Conservation (phyloP, 2,113 vertebrate species). For the Chloropsis hardwickii region DNA sequence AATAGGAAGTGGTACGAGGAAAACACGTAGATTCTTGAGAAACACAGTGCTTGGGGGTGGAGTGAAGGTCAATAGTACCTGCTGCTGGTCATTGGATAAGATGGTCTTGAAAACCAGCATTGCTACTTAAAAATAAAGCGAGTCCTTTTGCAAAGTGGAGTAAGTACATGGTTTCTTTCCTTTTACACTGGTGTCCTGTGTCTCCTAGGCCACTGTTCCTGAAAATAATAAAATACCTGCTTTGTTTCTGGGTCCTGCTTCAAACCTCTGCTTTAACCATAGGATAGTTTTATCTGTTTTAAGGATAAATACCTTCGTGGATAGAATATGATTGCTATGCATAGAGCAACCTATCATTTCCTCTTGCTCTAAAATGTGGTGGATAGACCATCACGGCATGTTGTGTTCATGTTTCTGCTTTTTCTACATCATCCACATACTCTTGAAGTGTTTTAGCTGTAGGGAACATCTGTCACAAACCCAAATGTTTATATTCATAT, state of each 20-base stretch:
- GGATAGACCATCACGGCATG: background rate
- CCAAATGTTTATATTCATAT: constrained; percentile 5
- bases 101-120: background rate
- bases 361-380: background rate
- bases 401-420: background rate
- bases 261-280: constrained; percentile 7
- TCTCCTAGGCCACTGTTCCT: background rate
- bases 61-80: background rate
- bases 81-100: background rate
- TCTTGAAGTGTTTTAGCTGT: constrained; percentile 24
- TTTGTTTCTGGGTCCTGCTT: constrained; percentile 19
- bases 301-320: background rate
- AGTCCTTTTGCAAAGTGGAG: background rate
- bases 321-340: background rate
- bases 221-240: background rate
- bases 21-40: background rate
- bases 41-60: background rate
- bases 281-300: background rate
- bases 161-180: background rate
- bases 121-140: background rate
- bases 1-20: background rate
- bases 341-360: constrained; percentile 17
- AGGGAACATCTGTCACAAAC: constrained; percentile 42
- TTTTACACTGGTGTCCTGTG: background rate
- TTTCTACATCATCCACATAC: background rate